These are phyloP conservation scores for Nephrotoma flavescens DNA, from an alignment of 2,888 invertebrate species.

Conservation along the genomic window DNA sequence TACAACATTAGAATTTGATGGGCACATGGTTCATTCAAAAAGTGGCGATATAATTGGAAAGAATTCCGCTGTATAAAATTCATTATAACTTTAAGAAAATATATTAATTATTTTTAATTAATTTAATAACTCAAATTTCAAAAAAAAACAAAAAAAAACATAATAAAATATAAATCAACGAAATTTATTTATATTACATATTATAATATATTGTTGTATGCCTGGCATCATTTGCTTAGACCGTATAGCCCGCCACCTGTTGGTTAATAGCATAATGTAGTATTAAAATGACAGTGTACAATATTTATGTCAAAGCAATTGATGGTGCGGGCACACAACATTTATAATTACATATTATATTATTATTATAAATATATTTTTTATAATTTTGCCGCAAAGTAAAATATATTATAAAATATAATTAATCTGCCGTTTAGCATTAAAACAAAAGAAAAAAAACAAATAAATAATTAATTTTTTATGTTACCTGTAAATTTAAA, in stretches of 20 bases:
- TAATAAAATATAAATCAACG: neutral
- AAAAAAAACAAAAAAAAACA: neutral
- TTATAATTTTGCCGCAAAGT: neutral
- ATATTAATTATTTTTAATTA: neutral
- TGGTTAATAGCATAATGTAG: no score
- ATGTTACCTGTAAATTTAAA: neutral
- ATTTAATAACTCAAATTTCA: neutral
- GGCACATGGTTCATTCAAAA: slow-evolving; percentile 65
- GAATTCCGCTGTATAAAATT: slow-evolving; percentile 61
- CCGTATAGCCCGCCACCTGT: no score
- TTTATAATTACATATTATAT: neutral
- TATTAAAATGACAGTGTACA: no score
- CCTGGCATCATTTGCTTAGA: no score
- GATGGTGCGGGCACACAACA: no score
- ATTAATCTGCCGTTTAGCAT: neutral
- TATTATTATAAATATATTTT: neutral
- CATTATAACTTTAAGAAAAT: neutral
- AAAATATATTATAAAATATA: neutral
- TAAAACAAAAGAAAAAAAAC: neutral
- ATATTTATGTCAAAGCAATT: no score
- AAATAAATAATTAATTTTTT: neutral
- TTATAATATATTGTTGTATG: neutral
- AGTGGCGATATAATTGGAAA: slow-evolving; percentile 76
- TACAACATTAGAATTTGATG: slow-evolving; percentile 69
- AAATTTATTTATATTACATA: neutral